phyloP scores from a whole-genome alignment of 1,140 invertebrate species.

The Archivesica marissinica region DNA sequence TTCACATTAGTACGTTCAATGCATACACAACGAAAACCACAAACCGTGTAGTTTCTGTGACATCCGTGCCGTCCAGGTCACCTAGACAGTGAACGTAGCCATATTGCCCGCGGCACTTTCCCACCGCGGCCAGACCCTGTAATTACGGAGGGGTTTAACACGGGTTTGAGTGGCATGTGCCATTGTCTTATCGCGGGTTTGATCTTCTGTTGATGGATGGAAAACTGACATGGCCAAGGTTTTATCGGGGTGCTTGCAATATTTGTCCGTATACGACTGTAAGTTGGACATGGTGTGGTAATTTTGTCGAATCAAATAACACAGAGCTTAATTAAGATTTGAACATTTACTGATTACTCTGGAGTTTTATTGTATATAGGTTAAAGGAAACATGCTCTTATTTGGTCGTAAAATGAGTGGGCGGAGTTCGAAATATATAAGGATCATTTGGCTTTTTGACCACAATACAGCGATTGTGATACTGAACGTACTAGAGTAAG shows the following conservation, averaged over 20 bases:
- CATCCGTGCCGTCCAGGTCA: not conserved
- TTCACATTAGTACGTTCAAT: no score
- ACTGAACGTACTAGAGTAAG: no score
- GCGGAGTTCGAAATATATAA: slow-evolving; percentile 25
- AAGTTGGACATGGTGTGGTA: slow-evolving; percentile 25
- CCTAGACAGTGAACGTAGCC: slow-evolving; percentile 16
- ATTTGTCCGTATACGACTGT: not conserved
- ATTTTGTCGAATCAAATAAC: slow-evolving; percentile 57
- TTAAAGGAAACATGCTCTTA: slow-evolving; percentile 42
- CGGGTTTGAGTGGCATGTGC: slow-evolving; percentile 47
- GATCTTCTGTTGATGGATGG: slow-evolving; percentile 47
- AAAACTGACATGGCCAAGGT: slow-evolving; percentile 39
- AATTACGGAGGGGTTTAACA: slow-evolving; percentile 53
- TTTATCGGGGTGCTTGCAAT: slow-evolving; percentile 31
- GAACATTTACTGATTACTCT: slow-evolving; percentile 37
- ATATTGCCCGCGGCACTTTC: slow-evolving; percentile 42
- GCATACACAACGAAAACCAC: no score
- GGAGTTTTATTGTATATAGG: slow-evolving; percentile 45
- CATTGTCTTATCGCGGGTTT: slow-evolving; percentile 56
- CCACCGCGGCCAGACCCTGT: slow-evolving; percentile 32
- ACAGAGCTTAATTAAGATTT: slow-evolving; percentile 58
- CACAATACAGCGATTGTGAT: slow-evolving; percentile 25
- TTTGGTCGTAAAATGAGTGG: slow-evolving; percentile 52
- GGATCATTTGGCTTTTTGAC: slow-evolving; percentile 25
- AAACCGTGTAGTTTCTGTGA: slow-evolving; percentile 9